A percentile compares a stretch with the other conserved stretches of the same genome.
Evolutionary conservation across 2,113 vertebrate species (phyloP).

Genomic region (Sus scrofa): T2T-Sscrofa CM000819.6:122877001-122877500

Average conservation of each 20-base stretch:
- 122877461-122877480: background rate
- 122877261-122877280: background rate
- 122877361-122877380: background rate
- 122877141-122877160: background rate
- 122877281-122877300: background rate
- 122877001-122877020: background rate
- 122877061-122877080: constrained; percentile 13
- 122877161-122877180: background rate
- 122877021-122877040: background rate
- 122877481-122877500: background rate
- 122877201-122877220: background rate
- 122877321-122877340: background rate
- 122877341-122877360: background rate
- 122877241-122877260: background rate
- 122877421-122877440: background rate
- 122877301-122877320: background rate
- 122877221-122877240: background rate
- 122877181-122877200: background rate
- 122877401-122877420: background rate
- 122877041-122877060: constrained; percentile 2
- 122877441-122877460: background rate
- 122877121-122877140: background rate
- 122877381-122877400: background rate
- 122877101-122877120: background rate
- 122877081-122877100: background rate